Evolutionary conservation across 2,797 vertebrate species (phyloP).

Genomic region (Acestrorhynchus altus): DNA sequence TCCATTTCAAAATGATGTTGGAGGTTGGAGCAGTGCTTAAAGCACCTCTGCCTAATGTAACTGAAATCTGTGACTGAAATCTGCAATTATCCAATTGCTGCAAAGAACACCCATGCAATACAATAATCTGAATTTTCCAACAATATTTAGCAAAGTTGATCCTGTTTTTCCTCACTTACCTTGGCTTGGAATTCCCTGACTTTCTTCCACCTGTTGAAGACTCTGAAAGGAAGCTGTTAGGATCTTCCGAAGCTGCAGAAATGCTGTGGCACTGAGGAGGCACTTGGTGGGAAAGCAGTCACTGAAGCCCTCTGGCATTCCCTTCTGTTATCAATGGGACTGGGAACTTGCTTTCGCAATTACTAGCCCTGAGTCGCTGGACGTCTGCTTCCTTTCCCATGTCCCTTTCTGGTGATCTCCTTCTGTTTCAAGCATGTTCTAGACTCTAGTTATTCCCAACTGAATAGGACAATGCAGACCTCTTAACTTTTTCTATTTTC

Average conservation of each 20-base stretch:
- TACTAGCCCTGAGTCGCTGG: slow-evolving; percentile 51
- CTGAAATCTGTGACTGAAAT: background rate
- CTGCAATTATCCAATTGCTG: background rate
- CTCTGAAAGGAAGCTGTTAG: slow-evolving; percentile 4
- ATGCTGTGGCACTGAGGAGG: background rate
- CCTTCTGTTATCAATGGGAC: slow-evolving; percentile 62
- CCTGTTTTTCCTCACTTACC: slow-evolving; percentile 41
- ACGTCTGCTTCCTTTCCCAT: slow-evolving; percentile 81
- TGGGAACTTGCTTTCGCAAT: slow-evolving; percentile 71
- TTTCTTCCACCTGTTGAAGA: slow-evolving; percentile 26
- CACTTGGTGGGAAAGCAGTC: background rate
- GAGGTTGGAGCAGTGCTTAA: slow-evolving; percentile 22
- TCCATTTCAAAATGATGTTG: slow-evolving; percentile 15
- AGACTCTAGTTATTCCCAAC: slow-evolving; percentile 32
- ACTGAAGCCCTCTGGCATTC: slow-evolving; percentile 55
- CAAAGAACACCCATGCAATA: slow-evolving; percentile 15
- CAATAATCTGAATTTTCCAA: slow-evolving; percentile 2
- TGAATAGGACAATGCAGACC: slow-evolving; percentile 34
- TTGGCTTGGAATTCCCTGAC: slow-evolving; percentile 13
- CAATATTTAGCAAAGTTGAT: background rate
- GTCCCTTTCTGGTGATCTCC: slow-evolving; percentile 64
- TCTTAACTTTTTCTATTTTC: background rate
- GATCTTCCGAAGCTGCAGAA: slow-evolving; percentile 9
- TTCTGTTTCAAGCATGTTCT: slow-evolving; percentile 56
- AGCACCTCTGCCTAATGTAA: background rate